These are phyloP conservation scores for Todus mexicanus DNA, from an alignment of 2,797 vertebrate species.

Conservation along the genomic window DNA sequence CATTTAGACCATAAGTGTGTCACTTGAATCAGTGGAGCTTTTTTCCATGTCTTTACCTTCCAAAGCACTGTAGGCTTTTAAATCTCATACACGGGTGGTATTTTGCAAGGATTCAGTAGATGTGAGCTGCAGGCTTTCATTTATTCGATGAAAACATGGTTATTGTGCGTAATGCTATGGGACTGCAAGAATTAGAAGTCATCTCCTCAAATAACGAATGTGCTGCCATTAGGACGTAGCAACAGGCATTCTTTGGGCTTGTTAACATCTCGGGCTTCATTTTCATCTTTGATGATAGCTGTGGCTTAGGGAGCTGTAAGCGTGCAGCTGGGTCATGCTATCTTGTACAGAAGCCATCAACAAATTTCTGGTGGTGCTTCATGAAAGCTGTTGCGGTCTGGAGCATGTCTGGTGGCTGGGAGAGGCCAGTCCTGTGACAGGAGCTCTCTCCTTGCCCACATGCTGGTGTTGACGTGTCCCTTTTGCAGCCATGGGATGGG, in stretches of 20 bases:
- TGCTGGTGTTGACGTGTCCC: fast-evolving
- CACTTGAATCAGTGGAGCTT: not conserved
- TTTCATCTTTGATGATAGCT: not conserved
- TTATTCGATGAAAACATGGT: not conserved
- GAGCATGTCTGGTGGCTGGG: too few relatives aligned
- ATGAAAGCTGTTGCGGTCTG: not conserved
- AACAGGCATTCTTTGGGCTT: not conserved
- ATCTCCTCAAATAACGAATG: not conserved
- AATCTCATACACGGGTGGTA: not conserved
- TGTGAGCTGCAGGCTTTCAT: not conserved
- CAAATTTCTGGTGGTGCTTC: not conserved
- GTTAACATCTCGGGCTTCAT: not conserved
- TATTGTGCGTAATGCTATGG: not conserved
- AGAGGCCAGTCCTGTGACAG: not conserved
- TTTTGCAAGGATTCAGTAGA: not conserved
- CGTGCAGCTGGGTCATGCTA: not conserved
- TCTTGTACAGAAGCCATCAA: not conserved
- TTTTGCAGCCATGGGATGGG: not conserved
- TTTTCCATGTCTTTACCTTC: not conserved
- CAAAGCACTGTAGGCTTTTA: not conserved
- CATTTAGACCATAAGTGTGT: not conserved
- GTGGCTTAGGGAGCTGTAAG: not conserved
- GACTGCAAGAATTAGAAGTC: not conserved
- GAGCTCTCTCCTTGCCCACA: fast-evolving
- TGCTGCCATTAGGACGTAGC: not conserved